Percentiles rank a stretch among this genome's conserved stretches.
These are phyloP conservation scores for Macquaria ambigua DNA, from an alignment of 2,113 vertebrate species.

Conservation along the genomic window DNA sequence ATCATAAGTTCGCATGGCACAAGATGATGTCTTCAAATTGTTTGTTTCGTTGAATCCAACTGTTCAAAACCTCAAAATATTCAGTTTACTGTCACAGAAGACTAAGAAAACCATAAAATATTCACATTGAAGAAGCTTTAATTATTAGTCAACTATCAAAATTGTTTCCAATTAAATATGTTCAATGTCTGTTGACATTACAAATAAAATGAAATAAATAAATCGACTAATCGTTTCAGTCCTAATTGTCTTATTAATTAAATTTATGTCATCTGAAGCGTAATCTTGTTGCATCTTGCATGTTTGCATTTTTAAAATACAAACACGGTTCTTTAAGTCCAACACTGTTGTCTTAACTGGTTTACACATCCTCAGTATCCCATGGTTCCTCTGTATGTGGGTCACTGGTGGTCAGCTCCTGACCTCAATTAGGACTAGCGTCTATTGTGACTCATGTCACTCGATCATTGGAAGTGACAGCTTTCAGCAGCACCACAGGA, in stretches of 20 bases:
- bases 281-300: neutral
- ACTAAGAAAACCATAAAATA: too few species aligned
- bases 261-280: neutral
- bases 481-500: slow-evolving; percentile 3
- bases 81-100: too few species aligned
- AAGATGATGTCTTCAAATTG: too few species aligned
- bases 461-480: slow-evolving; percentile 30
- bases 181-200: too few species aligned
- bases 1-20: too few species aligned
- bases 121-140: too few species aligned
- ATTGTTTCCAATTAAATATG: too few species aligned
- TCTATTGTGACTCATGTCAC: slow-evolving; percentile 35
- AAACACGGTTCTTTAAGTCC: neutral
- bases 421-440: slow-evolving; percentile 34
- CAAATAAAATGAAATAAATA: neutral
- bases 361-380: neutral
- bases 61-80: too few species aligned
- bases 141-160: too few species aligned
- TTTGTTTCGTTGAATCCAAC: too few species aligned
- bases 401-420: slow-evolving; percentile 44
- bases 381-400: slow-evolving; percentile 23
- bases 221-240: neutral
- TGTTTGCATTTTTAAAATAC: neutral
- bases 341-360: neutral
- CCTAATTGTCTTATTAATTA: neutral